Evolutionary conservation across 2,113 vertebrate species (phyloP).

Genomic region (Hiodon tergisus): DNA sequence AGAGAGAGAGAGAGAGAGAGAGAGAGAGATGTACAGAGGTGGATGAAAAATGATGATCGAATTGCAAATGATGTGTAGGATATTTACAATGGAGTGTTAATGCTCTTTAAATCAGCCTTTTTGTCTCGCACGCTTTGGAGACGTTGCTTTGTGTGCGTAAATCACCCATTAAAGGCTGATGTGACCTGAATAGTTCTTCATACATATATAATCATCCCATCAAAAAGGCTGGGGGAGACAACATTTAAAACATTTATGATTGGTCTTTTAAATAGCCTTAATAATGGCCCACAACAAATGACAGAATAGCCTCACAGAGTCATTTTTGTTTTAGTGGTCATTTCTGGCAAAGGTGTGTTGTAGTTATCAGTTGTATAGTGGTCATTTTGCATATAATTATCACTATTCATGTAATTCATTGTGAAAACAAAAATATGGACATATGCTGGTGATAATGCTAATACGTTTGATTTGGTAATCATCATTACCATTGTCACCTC

Average conservation of each 20-base stretch:
- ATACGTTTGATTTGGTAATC: too few relatives aligned
- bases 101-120: constrained; percentile 63
- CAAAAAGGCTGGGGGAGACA: constrained; percentile 38
- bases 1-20: constrained; percentile 8
- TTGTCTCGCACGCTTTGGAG: constrained; percentile 53
- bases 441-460: too few relatives aligned
- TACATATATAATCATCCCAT: constrained; percentile 39
- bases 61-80: constrained; percentile 60
- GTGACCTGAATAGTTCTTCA: constrained; percentile 59
- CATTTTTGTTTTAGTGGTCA: neutral
- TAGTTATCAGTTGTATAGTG: too few relatives aligned
- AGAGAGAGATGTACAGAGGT: constrained; percentile 33
- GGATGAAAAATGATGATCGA: constrained; percentile 49
- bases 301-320: neutral
- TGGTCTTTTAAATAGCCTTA: constrained; percentile 37
- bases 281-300: constrained; percentile 28
- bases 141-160: constrained; percentile 50
- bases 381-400: too few relatives aligned
- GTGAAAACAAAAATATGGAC: too few relatives aligned
- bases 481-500: too few relatives aligned
- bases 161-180: constrained; percentile 64
- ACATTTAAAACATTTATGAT: constrained; percentile 58
- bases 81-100: constrained; percentile 62
- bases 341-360: neutral
- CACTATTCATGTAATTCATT: too few relatives aligned